Percentiles rank a stretch among this genome's conserved stretches.
Evolutionary conservation across 1,140 invertebrate species (phyloP).

Genomic region (Atta colombica): DNA sequence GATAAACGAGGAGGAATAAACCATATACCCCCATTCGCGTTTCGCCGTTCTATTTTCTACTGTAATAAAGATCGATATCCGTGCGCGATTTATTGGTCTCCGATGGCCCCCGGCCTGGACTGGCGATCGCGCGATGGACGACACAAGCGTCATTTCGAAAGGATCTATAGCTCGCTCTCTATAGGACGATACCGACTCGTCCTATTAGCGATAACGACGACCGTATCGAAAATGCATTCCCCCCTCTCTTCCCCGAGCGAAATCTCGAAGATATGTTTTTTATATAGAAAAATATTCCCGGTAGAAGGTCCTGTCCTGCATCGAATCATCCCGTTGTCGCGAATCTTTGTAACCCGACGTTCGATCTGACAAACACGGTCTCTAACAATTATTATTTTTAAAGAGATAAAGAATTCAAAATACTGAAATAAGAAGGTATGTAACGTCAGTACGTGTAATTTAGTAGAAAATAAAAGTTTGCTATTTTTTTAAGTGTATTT

Average conservation of each 20-base stretch:
- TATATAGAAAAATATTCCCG: background rate
- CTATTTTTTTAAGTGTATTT: background rate
- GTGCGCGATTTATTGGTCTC: slow-evolving; percentile 59
- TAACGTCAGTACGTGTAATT: background rate
- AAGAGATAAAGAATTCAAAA: background rate
- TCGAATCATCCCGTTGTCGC: background rate
- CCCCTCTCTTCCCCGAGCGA: background rate
- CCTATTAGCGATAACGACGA: slow-evolving; percentile 42
- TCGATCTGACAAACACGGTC: background rate
- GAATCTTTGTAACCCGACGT: background rate
- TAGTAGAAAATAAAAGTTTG: background rate
- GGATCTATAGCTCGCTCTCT: slow-evolving; percentile 39
- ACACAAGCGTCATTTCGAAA: slow-evolving; percentile 55
- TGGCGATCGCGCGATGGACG: slow-evolving; percentile 53
- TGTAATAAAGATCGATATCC: slow-evolving; percentile 63
- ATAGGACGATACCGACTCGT: slow-evolving; percentile 26
- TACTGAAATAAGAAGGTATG: no score
- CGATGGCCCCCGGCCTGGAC: slow-evolving; percentile 43
- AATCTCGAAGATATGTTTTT: slow-evolving; percentile 7
- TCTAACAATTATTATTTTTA: background rate
- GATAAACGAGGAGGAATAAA: slow-evolving; percentile 59
- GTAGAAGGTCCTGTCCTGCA: no score
- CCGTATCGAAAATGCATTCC: background rate
- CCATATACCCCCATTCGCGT: slow-evolving; percentile 30
- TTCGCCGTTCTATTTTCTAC: slow-evolving; percentile 52